Percentiles rank a stretch among this genome's conserved stretches.
These are phyloP conservation scores for Dolichotis patagonum DNA, from an alignment of 2,113 vertebrate genomes.

Conservation along the genomic window DNA sequence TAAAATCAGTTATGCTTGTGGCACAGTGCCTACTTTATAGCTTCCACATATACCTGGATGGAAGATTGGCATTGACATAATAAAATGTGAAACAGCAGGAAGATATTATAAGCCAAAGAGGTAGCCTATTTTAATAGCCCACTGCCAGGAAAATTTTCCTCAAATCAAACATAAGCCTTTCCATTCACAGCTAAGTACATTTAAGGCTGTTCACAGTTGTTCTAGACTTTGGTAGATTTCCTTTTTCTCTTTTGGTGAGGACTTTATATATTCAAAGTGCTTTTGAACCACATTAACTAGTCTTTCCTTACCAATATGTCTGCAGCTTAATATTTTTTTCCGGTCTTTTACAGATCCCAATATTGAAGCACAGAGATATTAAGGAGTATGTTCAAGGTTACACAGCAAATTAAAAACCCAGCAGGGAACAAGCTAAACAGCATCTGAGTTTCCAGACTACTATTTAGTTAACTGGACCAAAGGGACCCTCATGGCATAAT, in stretches of 20 bases:
- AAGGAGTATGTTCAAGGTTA: constrained; percentile 56
- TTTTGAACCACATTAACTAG: constrained; percentile 64
- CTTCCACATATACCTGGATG: constrained; percentile 35
- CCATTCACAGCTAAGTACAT: background rate
- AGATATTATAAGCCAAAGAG: constrained; percentile 64
- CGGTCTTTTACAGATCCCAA: constrained; percentile 43
- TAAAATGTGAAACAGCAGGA: constrained; percentile 61
- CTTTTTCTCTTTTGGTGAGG: constrained; percentile 43
- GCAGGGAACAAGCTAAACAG: background rate
- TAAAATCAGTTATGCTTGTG: background rate
- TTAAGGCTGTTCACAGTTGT: constrained; percentile 12
- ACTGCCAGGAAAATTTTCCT: constrained; percentile 60
- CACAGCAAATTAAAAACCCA: constrained; percentile 66
- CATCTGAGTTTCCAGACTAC: constrained; percentile 49
- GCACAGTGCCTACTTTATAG: constrained; percentile 34
- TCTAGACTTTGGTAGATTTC: constrained; percentile 35
- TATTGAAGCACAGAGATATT: constrained; percentile 55
- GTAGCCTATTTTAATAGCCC: constrained; percentile 67
- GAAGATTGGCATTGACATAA: constrained; percentile 60
- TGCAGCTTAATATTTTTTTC: constrained; percentile 40
- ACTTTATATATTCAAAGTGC: constrained; percentile 62
- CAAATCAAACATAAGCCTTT: constrained; percentile 61
- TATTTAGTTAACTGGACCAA: background rate
- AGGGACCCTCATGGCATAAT: background rate
- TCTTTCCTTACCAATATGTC: constrained; percentile 41